These are phyloP conservation scores for Anticlea derivata DNA, from an alignment of 2,888 invertebrate genomes.

Conservation along the genomic window DNA sequence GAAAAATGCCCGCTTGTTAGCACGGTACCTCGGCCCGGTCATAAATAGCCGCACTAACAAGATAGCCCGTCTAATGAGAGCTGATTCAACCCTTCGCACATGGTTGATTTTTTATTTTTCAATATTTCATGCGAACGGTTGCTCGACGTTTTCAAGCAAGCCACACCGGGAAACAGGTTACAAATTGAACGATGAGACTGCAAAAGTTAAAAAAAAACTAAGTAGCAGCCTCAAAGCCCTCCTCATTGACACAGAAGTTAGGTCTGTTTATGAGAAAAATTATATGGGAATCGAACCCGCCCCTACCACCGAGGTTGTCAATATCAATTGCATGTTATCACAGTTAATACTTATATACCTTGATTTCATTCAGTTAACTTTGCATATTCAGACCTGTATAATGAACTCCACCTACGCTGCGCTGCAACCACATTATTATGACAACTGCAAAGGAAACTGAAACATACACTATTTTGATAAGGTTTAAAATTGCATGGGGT, in stretches of 20 bases:
- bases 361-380: slow-evolving; percentile 22
- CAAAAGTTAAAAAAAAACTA: too few species aligned
- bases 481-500: slow-evolving; percentile 28
- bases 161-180: too few species aligned
- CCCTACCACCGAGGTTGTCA: background rate
- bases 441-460: slow-evolving; percentile 13
- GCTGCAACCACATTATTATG: slow-evolving; percentile 26
- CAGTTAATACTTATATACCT: slow-evolving; percentile 4
- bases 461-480: slow-evolving; percentile 5
- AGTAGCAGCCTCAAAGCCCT: too few species aligned
- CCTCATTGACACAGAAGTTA: too few species aligned
- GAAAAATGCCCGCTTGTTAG: slow-evolving; percentile 38
- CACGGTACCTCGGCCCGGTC: slow-evolving; percentile 22
- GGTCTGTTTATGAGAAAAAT: too few species aligned
- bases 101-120: slow-evolving; percentile 28
- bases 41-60: slow-evolving; percentile 36
- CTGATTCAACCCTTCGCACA: slow-evolving; percentile 23
- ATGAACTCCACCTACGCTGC: slow-evolving; percentile 23
- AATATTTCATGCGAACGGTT: slow-evolving; percentile 20
- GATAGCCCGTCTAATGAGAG: slow-evolving; percentile 32
- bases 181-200: too few species aligned
- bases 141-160: too few species aligned
- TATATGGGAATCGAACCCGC: too few species aligned
- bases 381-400: slow-evolving; percentile 16
- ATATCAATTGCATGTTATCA: slow-evolving; percentile 3